Base-by-base conservation (phyloP, 2,888 invertebrate species). In the Reticulitermes lucifugus region DNA sequence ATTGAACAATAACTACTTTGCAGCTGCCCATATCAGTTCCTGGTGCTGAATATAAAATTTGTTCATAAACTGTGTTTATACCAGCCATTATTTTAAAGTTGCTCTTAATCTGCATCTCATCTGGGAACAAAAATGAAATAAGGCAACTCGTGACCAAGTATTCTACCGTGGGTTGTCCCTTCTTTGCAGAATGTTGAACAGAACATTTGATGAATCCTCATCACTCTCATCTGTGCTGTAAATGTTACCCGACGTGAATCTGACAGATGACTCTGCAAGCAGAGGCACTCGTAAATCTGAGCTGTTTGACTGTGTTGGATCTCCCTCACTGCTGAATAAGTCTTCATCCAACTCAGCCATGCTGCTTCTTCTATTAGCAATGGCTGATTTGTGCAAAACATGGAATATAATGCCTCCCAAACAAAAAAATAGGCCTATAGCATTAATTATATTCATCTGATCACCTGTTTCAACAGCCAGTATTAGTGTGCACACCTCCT, bases 401-500 rank as follows among this genome's bases (percentile, higher is more conserved):
- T 99, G 99, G 82, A 95, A 93, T 21, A 93, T 93, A 88, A 99
- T 98, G 83, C 99, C 99, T 79, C 95, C 92, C 87, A 99, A 92
- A 89, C 99, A 99, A 84, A 98, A 92, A 14, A 95, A 91, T 86
- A 99, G 92, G 0, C 99, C 99, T 10, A 96, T 91, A 46, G 95
- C 93, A 92, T 99, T 99, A 84, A 98, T 91, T 5, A 92, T 89
- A 86, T 95, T 96, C 89, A 99, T 93, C 89, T 94, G 93, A 90
- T 99, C 99, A 14, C 97, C 97, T 89, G 96, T 97, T 89, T 95
- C 93, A 83, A 98, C 96, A 0, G 99, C 99, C 88, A 99, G 91
- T 79, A 96, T 94, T 88, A 99, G 92, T 87, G 98, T 98, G 89
- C 96, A 96, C 89, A 99, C 95, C 93, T 99, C 99, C 98, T 98